Base-by-base conservation (phyloP, 2,113 vertebrate species). In the Urocitellus parryii region DNA sequence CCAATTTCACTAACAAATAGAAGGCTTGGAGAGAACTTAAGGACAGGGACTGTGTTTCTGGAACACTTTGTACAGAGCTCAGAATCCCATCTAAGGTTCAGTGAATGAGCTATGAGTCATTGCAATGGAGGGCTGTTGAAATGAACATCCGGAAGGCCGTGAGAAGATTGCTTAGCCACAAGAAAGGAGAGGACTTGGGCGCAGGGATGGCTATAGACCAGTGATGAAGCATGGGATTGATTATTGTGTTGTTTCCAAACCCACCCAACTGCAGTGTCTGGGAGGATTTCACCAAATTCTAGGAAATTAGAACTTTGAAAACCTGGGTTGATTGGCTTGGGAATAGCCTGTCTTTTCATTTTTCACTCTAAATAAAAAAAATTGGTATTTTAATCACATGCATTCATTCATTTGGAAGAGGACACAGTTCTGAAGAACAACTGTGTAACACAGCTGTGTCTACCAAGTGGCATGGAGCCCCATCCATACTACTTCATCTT, bases 101-200 rank as follows among this genome's bases (percentile, higher is more conserved):
- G 72, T 87, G 90, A 94, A 95, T 77, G 76, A 90, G 77, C 39
- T 83, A 4, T 95, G 95, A 95, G 91, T 97, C 89, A 94, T 39
- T 2, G 37, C 58, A 20, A 4, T 58, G 77, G 27, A 77, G 88
- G 39, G 13, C 81, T 90, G 58, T 42, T 53, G 88, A 88, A 85
- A 29, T 1, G 77, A 70, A 11, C 34, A 65, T 39, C 84, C n/a
- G 17, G 39, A 73, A 92, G 16, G 81, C 56, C 39, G 27, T 45
- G 56, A 78, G 61, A 63, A 76, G 91, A 81, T 20, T 77, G 29
- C 27, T 48, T 51, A 39, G 72, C 78, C 88, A 67, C 17, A 48
- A 79, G 73, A 94, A 85, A 78, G 74, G 32, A 84, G 61, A 77
- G 32, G 67, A 77, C 58, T 65, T 6, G 10, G 16, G n/a, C 32